Evolutionary conservation across 2,113 vertebrate species (phyloP), one percentile per base, ranked within the genome.

Genomic region (Campylorhamphus procurvoides): DNA sequence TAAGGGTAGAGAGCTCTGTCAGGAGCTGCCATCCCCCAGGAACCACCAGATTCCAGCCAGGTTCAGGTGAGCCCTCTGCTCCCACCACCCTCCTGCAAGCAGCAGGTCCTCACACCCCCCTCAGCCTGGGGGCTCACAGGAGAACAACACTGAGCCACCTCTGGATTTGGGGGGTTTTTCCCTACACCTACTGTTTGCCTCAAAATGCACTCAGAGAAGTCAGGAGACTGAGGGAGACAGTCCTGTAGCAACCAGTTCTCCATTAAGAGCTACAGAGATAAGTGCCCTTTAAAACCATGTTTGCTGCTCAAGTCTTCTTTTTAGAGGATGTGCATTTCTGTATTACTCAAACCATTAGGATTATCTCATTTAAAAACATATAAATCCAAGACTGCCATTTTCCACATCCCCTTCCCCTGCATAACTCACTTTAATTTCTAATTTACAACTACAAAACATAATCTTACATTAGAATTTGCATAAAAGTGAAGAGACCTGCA

Each of bases 401-500:
- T 22, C 55, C 46, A 88, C 55, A n/a, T n/a, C 77, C 40, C 62
- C 52, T 63, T 69, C 69, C 47, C 49, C 79, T 64, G 63, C 27
- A 2, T 52, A 94, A 86, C 69, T 91, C 18, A 85, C 93, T 83
- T 89, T 94, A 89, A 89, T 96, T 98, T 98, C 95, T 97, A 91
- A 97, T 97, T 97, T 98, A 97, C 74, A 97, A 87, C 91, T 89
- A 84, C 91, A 97, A 97, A 97, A 97, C 94, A 94, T 84, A 96
- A 97, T 96, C 95, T 94, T 95, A 77, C 92, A 84, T 33, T 91
- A 69, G 85, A 96, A 98, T 98, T 97, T 98, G 96, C 97, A 98
- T 98, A 87, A 97, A 97, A 98, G 92, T 78, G 75, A 98, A 86
- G 89, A 98, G 95, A 97, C 97, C 94, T 97, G 91, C 89, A 93